Evolutionary conservation across 2,888 invertebrate genomes (phyloP).

Genomic region (Leptopterna dolabrata): DNA sequence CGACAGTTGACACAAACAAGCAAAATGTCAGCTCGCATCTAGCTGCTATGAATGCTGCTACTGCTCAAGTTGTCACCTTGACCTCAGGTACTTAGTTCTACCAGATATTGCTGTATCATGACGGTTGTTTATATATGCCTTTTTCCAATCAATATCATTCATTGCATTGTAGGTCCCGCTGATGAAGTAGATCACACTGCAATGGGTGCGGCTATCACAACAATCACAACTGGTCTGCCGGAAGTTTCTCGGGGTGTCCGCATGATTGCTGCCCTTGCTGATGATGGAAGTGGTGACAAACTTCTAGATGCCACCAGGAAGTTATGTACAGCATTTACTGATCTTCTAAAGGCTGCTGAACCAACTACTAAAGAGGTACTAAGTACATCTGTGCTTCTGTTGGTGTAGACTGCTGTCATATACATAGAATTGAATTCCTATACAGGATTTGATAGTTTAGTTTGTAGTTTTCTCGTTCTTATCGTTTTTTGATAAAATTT

Average conservation of each 20-base stretch:
- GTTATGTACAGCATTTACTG: slow-evolving; percentile 93
- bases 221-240: slow-evolving; percentile 95
- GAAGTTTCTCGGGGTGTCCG: slow-evolving; percentile 96
- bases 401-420: no score
- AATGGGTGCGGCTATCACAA: slow-evolving; percentile 96
- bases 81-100: slow-evolving; percentile 74
- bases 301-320: slow-evolving; percentile 92
- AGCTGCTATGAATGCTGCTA: slow-evolving; percentile 99
- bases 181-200: slow-evolving; percentile 92
- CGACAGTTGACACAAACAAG: slow-evolving; percentile 92
- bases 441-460: no score
- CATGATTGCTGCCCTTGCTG: slow-evolving; percentile 95
- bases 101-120: no score
- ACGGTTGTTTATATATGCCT: no score
- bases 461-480: not conserved
- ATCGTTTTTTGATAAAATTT: not conserved
- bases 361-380: slow-evolving; percentile 91
- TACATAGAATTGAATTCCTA: no score
- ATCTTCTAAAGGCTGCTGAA: slow-evolving; percentile 93
- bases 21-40: slow-evolving; percentile 97
- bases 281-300: slow-evolving; percentile 82
- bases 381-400: no score
- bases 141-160: no score
- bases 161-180: slow-evolving; percentile 57
- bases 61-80: slow-evolving; percentile 94